A percentile compares a stretch with the other conserved stretches of the same genome.
Conservation (phyloP, 2,113 vertebrate genomes). For the Aspidoscelis tigris region DNA sequence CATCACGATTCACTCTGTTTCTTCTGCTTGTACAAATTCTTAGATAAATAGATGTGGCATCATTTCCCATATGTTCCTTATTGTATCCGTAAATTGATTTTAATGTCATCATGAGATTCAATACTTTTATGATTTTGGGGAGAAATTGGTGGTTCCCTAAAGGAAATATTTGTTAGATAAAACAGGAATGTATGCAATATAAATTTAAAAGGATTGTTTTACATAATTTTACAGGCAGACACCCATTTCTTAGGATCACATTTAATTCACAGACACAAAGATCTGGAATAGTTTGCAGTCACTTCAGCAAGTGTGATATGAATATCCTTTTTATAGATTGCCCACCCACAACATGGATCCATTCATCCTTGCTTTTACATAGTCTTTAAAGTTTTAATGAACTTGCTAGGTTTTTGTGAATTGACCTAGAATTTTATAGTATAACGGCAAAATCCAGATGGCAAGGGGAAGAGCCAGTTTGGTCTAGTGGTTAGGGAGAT, state of each 20-base stretch:
- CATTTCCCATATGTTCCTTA: conserved; percentile 18
- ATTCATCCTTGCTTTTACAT: neutral
- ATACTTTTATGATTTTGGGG: conserved; percentile 15
- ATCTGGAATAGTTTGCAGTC: conserved; percentile 16
- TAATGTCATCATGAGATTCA: neutral
- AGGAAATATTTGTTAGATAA: neutral
- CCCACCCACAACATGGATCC: neutral
- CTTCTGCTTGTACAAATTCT: neutral
- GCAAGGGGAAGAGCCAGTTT: too few species aligned
- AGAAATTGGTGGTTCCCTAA: conserved; percentile 17
- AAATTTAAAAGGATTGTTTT: conserved; percentile 15
- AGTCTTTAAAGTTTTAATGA: neutral
- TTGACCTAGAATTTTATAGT: neutral
- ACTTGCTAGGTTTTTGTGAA: neutral
- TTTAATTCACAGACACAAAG: conserved; percentile 11
- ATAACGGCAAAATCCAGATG: neutral
- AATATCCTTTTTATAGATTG: neutral
- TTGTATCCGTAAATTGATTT: conserved; percentile 20
- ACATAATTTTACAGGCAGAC: conserved; percentile 29
- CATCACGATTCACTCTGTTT: neutral
- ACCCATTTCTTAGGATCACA: neutral
- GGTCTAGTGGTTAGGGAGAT: too few species aligned
- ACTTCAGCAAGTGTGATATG: conserved; percentile 15
- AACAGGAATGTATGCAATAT: neutral
- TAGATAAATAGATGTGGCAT: neutral